Percentiles rank a stretch among this genome's conserved stretches.
Evolutionary conservation across 2,113 vertebrate genomes (phyloP).

Genomic region (Oreocharis arfaki): DNA sequence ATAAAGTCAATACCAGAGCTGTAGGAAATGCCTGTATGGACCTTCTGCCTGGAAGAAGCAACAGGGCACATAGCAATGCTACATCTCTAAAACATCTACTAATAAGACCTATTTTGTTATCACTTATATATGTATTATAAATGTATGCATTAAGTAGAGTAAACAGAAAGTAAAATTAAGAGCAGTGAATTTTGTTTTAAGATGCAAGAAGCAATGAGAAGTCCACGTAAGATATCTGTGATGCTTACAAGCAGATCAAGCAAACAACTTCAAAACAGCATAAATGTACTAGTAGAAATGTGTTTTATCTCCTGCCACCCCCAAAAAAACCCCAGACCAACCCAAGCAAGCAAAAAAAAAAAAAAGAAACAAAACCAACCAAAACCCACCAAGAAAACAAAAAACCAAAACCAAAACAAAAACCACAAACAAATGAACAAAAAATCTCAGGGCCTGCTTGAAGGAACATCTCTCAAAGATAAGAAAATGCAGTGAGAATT

Average conservation of each 20-base stretch:
- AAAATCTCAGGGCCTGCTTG: neutral
- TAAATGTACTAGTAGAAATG: neutral
- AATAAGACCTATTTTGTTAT: neutral
- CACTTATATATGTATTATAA: neutral
- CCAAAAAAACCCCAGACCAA: neutral
- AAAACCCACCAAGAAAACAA: neutral
- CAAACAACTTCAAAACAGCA: neutral
- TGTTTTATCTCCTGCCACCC: too few species aligned
- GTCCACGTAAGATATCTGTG: rapidly evolving
- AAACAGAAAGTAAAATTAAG: neutral
- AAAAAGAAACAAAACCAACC: too few species aligned
- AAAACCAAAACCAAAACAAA: too few species aligned
- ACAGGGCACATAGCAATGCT: neutral
- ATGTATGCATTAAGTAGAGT: neutral
- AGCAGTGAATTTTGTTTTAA: neutral
- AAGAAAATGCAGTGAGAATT: neutral
- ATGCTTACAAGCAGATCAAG: neutral
- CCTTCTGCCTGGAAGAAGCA: neutral
- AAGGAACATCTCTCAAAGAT: neutral
- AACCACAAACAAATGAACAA: too few species aligned
- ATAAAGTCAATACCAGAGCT: neutral
- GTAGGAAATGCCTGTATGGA: neutral
- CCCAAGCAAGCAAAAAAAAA: neutral
- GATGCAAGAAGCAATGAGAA: neutral
- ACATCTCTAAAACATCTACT: neutral